Conservation (phyloP, 2,113 vertebrate species). For the Sebastes schlegelii region DNA sequence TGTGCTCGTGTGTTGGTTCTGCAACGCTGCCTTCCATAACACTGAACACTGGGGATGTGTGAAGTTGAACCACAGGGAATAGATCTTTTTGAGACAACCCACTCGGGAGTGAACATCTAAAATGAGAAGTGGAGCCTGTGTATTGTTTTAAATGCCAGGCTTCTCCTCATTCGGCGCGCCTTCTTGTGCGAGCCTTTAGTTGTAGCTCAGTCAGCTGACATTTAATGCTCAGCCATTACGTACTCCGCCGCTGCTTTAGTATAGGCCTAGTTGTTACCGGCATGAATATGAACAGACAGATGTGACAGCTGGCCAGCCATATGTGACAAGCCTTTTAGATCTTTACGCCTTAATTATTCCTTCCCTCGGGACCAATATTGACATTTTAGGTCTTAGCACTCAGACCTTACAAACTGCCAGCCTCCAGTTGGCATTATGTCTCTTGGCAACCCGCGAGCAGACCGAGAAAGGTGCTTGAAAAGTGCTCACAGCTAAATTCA, state of each 20-base stretch:
- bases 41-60: constrained; percentile 31
- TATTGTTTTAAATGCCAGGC: constrained; percentile 72
- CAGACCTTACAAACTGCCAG: constrained; percentile 71
- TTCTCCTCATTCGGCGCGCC: constrained; percentile 39
- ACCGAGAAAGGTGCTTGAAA: constrained; percentile 41
- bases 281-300: constrained; percentile 61
- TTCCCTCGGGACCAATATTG: constrained; percentile 68
- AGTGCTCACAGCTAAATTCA: constrained; percentile 30
- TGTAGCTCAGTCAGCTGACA: constrained; percentile 74
- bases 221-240: constrained; percentile 66
- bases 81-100: constrained; percentile 53
- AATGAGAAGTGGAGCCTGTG: constrained; percentile 57
- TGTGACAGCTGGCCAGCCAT: constrained; percentile 78
- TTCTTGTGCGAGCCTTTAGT: constrained; percentile 44
- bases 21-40: neutral
- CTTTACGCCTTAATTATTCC: constrained; percentile 73
- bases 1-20: constrained; percentile 29
- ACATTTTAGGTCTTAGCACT: constrained; percentile 71
- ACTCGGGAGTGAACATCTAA: constrained; percentile 55
- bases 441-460: constrained; percentile 62
- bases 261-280: constrained; percentile 33
- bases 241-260: constrained; percentile 47
- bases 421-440: constrained; percentile 64
- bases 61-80: constrained; percentile 50
- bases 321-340: constrained; percentile 72